phyloP scores from a whole-genome alignment of 92 coral and sea anemone species.

The Siderastrea siderea region DNA sequence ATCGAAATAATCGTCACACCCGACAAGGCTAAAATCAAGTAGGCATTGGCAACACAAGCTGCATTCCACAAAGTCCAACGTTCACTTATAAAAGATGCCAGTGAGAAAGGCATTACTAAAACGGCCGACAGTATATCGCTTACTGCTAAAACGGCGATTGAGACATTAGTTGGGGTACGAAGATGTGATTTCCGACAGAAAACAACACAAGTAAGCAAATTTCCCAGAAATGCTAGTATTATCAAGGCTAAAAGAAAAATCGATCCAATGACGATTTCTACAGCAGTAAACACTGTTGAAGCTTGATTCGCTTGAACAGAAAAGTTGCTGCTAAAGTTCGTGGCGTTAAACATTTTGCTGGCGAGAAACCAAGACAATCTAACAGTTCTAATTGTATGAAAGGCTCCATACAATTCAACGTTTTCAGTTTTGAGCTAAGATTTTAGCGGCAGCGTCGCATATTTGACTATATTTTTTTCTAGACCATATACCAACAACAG shows the following conservation, averaged over 20 bases:
- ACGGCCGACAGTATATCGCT: not conserved
- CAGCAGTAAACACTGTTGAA: not conserved
- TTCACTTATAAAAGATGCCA: not conserved
- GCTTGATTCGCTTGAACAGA: too few species aligned
- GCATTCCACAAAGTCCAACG: not conserved
- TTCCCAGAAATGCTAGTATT: not conserved
- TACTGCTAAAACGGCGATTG: not conserved
- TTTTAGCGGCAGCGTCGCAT: too few species aligned
- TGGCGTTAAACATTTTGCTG: too few species aligned
- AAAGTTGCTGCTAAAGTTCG: too few species aligned
- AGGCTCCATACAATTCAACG: too few species aligned
- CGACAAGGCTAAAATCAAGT: not conserved
- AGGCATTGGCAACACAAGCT: not conserved
- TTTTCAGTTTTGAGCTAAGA: too few species aligned
- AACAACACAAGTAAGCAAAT: not conserved
- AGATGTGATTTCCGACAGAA: constrained; percentile 8
- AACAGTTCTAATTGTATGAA: too few species aligned
- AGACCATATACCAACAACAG: too few species aligned
- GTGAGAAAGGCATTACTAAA: not conserved
- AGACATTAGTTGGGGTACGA: not conserved
- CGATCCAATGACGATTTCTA: constrained; percentile 1
- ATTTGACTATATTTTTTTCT: too few species aligned
- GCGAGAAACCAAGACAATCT: too few species aligned
- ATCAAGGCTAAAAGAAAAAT: not conserved
- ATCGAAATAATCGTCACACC: not conserved